phyloP scores from a whole-genome alignment of 2,888 invertebrate species.

The Branchellion lobata region DNA sequence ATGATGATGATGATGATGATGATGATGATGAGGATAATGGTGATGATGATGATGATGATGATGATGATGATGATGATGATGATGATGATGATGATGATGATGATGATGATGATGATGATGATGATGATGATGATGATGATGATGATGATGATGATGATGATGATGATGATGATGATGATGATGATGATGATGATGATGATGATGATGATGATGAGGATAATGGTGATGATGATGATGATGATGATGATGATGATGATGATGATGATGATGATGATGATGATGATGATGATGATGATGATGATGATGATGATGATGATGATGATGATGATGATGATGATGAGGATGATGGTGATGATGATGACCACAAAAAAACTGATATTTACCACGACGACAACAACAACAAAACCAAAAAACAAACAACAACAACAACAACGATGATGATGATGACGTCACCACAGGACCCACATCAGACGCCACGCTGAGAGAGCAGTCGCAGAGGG shows the following conservation, averaged over 20 bases:
- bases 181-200: constrained; percentile 18
- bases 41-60: constrained; percentile 32
- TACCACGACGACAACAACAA: not conserved
- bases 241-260: constrained; percentile 25
- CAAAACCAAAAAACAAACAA: not conserved
- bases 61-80: constrained; percentile 29
- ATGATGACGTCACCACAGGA: not conserved
- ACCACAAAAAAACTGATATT: too few relatives aligned
- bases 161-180: not conserved
- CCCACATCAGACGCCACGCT: constrained; percentile 44
- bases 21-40: constrained; percentile 32
- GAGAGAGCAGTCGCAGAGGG: constrained; percentile 42
- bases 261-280: constrained; percentile 34
- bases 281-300: constrained; percentile 35
- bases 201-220: constrained; percentile 17
- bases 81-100: constrained; percentile 34
- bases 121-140: not conserved
- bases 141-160: constrained; percentile 29
- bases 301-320: not conserved
- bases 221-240: not conserved
- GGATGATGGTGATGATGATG: too few relatives aligned
- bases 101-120: constrained; percentile 35
- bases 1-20: constrained; percentile 26
- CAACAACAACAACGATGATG: too few relatives aligned
- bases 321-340: too few relatives aligned